Base-by-base conservation (phyloP, 2,888 invertebrate species). In the Lampropteryx suffumata region DNA sequence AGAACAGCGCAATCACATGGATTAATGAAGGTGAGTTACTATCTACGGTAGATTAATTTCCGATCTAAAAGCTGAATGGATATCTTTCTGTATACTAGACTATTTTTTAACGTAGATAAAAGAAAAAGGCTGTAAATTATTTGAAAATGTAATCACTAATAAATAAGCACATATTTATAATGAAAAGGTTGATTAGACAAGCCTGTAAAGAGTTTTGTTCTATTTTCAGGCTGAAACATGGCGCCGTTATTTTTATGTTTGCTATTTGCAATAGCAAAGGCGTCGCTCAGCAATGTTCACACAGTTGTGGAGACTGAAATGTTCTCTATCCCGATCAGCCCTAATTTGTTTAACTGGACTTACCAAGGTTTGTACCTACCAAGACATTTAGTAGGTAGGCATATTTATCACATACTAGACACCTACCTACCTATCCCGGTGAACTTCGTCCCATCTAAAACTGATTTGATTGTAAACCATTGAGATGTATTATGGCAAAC, bases 321-420 rank as follows among this genome's bases (percentile, higher is more conserved):
- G 72, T 96, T 96, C 82, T 92, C 94, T 27, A 94, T 95, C 73
- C 93, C 94, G 61, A 93, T 96, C 69, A 94, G 94, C 59, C 95
- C 96, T 0, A 91, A 92, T 62, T 91, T 95, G 72, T 96, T 96
- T 75, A 95, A 96, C 76, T 96, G 96, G 96, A 95, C 94, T 7
- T 92, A 92, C 65, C 92, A 93, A 89, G 93, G 94, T 93, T 82
- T 3, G 28, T 48, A 33, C 37, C 37, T 36, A 33, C 14, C 17
- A 17, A 3, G 4, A 17, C 17, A 17, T 17, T 17, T 17, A 4
- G 17, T n/a, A n/a, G n/a, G n/a, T n/a, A n/a, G n/a, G n/a, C n/a
- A n/a, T n/a, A n/a, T n/a, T n/a, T n/a, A n/a, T n/a, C n/a, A n/a
- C n/a, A n/a, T n/a, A n/a, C n/a, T n/a, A n/a, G n/a, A n/a, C n/a